Conservation (phyloP, 2,888 invertebrate species). For the Drosophila mayaguana region DNA sequence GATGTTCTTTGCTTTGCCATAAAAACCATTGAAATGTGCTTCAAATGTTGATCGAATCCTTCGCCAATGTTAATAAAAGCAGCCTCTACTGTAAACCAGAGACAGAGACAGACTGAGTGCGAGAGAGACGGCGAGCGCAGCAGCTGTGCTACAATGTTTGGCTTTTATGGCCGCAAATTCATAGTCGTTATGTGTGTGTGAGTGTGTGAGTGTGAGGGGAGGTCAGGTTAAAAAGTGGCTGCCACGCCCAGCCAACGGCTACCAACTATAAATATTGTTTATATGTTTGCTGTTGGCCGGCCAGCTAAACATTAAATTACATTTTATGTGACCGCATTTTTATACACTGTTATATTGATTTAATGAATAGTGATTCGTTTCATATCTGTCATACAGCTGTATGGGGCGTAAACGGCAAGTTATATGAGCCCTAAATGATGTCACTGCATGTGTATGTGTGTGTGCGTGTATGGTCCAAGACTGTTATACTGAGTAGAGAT, state of each 20-base stretch:
- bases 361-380: conserved; percentile 38
- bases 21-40: conserved; percentile 78
- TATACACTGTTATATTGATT: conserved; percentile 35
- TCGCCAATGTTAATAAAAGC: conserved; percentile 33
- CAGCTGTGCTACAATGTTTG: conserved; percentile 67
- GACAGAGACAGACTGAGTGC: not conserved
- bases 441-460: not conserved
- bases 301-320: conserved; percentile 42
- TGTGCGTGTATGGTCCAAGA: not conserved
- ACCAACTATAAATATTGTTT: conserved; percentile 59
- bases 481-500: conserved; percentile 3
- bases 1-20: conserved; percentile 66
- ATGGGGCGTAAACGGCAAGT: not conserved
- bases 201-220: too few species aligned
- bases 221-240: conserved; percentile 5
- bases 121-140: not conserved
- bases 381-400: conserved; percentile 15
- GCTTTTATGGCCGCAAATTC: conserved; percentile 70
- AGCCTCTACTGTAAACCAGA: not conserved
- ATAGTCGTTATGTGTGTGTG: conserved; percentile 49
- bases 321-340: conserved; percentile 42
- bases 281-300: conserved; percentile 9
- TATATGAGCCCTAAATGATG: too few species aligned
- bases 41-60: conserved; percentile 61
- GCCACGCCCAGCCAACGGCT: conserved; percentile 20